These are phyloP conservation scores for Phalloptychus januarius DNA, from an alignment of 2,797 vertebrate genomes.

Conservation along the genomic window DNA sequence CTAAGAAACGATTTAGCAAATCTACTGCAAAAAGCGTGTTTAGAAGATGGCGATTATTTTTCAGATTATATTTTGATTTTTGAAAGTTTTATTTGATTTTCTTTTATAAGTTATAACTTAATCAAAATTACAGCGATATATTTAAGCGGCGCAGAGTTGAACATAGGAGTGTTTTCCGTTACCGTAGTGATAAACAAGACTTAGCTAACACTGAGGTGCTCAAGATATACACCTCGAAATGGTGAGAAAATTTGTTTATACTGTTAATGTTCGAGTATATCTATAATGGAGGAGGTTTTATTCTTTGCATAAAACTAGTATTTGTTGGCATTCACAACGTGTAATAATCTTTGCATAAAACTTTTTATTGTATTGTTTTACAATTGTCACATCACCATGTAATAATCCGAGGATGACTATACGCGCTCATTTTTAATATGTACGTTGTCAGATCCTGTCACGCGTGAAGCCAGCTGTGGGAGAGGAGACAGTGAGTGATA, in stretches of 20 bases:
- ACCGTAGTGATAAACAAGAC: conserved; percentile 38
- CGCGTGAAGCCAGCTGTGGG: conserved; percentile 91
- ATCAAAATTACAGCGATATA: too few relatives aligned
- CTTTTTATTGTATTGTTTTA: too few relatives aligned
- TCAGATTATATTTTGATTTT: not conserved
- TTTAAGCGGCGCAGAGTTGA: not conserved
- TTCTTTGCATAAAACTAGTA: not conserved
- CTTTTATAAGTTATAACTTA: not conserved
- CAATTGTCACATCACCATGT: not conserved
- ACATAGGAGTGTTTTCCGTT: conserved; percentile 12
- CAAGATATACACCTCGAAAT: conserved; percentile 30
- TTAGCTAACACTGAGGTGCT: not conserved
- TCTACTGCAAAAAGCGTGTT: not conserved
- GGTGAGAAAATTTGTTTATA: conserved; percentile 46
- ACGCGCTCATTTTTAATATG: not conserved
- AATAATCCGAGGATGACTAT: not conserved
- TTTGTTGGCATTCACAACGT: not conserved
- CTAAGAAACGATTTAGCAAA: not conserved
- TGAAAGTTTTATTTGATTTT: not conserved
- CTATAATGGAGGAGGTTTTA: not conserved
- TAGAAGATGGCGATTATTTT: not conserved
- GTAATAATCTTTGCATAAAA: too few relatives aligned
- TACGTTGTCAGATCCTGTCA: conserved; percentile 77
- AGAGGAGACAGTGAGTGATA: conserved; percentile 78
- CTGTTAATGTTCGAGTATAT: not conserved